Base-by-base conservation (phyloP, 2,797 vertebrate species). In the Amniataba percoides region DNA sequence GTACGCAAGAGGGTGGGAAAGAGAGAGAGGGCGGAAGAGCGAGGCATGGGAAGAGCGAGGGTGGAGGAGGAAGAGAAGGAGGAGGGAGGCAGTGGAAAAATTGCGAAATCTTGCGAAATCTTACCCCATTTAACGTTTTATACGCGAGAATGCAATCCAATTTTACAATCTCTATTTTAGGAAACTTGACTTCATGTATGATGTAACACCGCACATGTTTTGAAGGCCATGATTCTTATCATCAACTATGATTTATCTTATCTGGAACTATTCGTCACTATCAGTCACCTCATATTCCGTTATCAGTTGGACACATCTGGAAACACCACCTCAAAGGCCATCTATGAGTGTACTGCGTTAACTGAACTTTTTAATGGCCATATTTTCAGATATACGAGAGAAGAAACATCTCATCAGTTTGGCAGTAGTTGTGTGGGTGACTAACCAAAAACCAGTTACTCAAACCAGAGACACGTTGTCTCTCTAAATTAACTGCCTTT, bases 1-100 rank as follows among this genome's bases (percentile, higher is more conserved):
- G 77, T 80, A 82, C 40, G 71, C 89, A 81, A 80, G 71, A 89
- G 90, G 92, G 93, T 94, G 94, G 93, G 94, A 94, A 94, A 87
- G 73, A 83, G 82, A 87, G 89, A 85, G 85, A 89, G 86, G 90
- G 84, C 74, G 90, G 92, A 87, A 93, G 92, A 87, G 71, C 18
- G 69, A 77, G 48, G 67, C 91, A 84, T 89, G 90, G 86, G 92
- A 93, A 89, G 91, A 86, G 84, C 84, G 89, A 89, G 77, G 92
- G 93, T 84, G 87, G 88, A 86, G 84, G 85, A 85, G 89, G 87
- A 90, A 87, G 75, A 78, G 74, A 77, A 78, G 74, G 76, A 75
- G 74, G 85, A 90, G 87, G 84, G 78, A 90, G 81, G 51, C 72
- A 68, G 51, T 85, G 88, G 90, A 93, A 92, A 92, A 88, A 89